Evolutionary conservation across 2,888 invertebrate species (phyloP), one percentile per base, ranked within the genome.

Genomic region (Oligia fasciuncula): DNA sequence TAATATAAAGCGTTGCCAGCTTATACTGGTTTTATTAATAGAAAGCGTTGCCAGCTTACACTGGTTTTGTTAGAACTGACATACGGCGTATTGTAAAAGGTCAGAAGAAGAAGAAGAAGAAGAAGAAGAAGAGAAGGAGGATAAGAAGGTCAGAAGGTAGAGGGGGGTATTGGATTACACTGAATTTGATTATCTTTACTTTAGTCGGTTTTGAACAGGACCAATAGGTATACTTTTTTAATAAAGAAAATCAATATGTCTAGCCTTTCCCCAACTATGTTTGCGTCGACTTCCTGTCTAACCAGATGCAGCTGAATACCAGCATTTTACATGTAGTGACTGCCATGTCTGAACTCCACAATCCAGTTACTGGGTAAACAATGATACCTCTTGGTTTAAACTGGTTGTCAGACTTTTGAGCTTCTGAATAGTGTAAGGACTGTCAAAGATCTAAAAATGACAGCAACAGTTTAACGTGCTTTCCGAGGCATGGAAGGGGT

Each of bases 91-190:
- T 5, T 19, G 62, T 60, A 66, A 29, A 75, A 66, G 66, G 57
- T 77, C 65, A 19, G n/a, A 35, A 35, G 35, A 35, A 35, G 35
- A 35, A 35, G 35, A 35, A 35, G 35, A 3, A 4, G 35, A 0
- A 35, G 0, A 35, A 35, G 35, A 75, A 66, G 66, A n/a, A n/a
- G n/a, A 35, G 35, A 35, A 35, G 35, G 35, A 4, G 35, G 4
- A 35, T 2, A 35, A 35, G 35, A 75, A 66, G 66, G 51, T 77
- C 65, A 19, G 40, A 40, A 40, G 40, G 4, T 40, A 0, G 40
- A 40, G 40, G 4, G 40, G 40, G 40, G 29, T 40, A 83, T 70
- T 23, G 66, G 70, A 79, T 77, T 72, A 13, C 70, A 77, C 69
- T 75, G 60, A 63, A 77, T 83, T 72, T 40, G 8, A 68, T 46